Evolutionary conservation across 2,113 vertebrate genomes (phyloP).

Genomic region (Micromys minutus): DNA sequence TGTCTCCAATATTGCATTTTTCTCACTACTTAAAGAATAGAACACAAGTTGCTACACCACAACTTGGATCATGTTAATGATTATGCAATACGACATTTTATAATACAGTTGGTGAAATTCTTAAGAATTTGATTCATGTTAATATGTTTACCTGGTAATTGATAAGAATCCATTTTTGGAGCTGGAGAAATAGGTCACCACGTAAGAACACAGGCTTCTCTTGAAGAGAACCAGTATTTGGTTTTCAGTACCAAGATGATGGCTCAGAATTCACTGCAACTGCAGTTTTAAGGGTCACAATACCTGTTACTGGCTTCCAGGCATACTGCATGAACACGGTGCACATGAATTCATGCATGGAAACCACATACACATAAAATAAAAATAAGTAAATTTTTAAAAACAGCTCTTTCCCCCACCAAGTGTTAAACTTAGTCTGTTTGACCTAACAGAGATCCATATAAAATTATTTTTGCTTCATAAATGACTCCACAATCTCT

Average conservation of each 20-base stretch:
- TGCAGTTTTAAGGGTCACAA: neutral
- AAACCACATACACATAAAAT: neutral
- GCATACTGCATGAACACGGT: neutral
- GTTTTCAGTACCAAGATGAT: neutral
- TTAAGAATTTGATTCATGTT: neutral
- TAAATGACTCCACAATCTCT: neutral
- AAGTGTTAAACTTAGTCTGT: neutral
- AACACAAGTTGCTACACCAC: neutral
- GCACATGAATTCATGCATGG: too few relatives aligned
- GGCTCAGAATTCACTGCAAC: neutral
- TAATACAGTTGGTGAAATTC: neutral
- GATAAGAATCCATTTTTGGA: neutral
- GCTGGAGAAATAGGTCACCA: neutral
- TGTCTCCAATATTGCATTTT: neutral
- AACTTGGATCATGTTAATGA: neutral
- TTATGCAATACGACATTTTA: neutral
- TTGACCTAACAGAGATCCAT: neutral
- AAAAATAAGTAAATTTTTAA: neutral
- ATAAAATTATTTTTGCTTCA: neutral
- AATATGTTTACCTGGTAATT: neutral
- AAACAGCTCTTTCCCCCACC: neutral
- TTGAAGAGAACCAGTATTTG: neutral
- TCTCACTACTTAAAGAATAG: neutral
- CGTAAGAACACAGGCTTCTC: neutral
- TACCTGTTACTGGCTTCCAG: neutral